Evolutionary conservation across 2,888 invertebrate genomes (phyloP), one percentile per base, ranked within the genome.

Genomic region (Nymphalis c-album): DNA sequence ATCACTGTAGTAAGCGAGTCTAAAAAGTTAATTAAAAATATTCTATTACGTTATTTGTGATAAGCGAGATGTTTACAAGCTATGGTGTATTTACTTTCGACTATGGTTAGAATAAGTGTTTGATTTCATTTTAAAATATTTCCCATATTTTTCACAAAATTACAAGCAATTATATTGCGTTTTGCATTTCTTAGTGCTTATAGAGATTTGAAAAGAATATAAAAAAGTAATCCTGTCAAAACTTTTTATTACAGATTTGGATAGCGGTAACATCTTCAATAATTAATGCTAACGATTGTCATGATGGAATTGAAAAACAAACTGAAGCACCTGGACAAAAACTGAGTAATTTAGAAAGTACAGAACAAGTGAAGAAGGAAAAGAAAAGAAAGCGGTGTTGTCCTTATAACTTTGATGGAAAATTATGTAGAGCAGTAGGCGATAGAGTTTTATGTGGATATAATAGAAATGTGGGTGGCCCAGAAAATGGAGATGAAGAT

Each of bases 361-460:
- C 35, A 40, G 65, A 67, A 22, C 64, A 58, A 26, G 48, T 55
- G 4, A 69, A 40, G 40, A 40, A 63, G 64, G 63, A 58, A 45
- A 75, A 66, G 17, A 63, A 63, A n/a, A 75, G 77, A 57, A 85
- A 75, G 7, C 77, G 75, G 7, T 90, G 90, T 68, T 89, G 89
- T 67, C 88, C 89, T 0, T 90, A 91, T 62, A 78, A 86, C 40
- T 90, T 87, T 65, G 82, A 90, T 55, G 76, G 84, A 53, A 79
- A 64, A 13, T 53, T 80, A 18, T 90, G 90, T 64, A 80, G 76
- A 78, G 63, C 73, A n/a, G 75, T 89, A 3, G 85, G 85, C 26
- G 85, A 89, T 51, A 82, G 88, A 74, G 20, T 85, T 1, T 75
- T 89, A 17, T 90, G 90, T 71, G 90, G 90, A 7, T 90, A 78